Conservation (phyloP, 2,113 vertebrate species). For the Lates calcarifer region DNA sequence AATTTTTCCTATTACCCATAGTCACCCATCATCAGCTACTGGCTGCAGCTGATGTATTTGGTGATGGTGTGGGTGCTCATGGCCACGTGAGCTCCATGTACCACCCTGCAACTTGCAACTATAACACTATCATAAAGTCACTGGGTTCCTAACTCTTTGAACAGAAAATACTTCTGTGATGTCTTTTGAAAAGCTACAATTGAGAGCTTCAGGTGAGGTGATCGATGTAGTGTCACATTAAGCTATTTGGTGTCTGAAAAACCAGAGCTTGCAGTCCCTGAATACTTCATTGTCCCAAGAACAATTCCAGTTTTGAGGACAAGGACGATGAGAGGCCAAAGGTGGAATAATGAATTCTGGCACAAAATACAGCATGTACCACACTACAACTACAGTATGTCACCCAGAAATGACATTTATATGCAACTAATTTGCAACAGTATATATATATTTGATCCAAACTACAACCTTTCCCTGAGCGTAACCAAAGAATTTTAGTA, state of each 20-base stretch:
- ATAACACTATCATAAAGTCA: background rate
- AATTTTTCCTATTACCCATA: background rate
- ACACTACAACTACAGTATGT: background rate
- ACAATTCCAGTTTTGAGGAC: too few relatives aligned
- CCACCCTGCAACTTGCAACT: background rate
- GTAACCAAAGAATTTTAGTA: background rate
- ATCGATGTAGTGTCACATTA: background rate
- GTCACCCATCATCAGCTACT: background rate
- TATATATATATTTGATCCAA: background rate
- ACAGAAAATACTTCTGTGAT: background rate
- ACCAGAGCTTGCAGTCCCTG: too few relatives aligned
- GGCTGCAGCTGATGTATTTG: background rate
- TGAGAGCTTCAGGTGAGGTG: background rate
- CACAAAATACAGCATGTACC: background rate
- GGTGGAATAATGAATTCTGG: background rate
- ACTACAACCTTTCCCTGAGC: background rate
- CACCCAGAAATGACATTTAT: background rate
- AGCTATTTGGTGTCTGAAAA: too few relatives aligned
- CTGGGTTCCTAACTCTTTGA: background rate
- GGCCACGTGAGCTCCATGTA: background rate
- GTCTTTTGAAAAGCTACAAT: background rate
- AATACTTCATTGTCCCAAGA: background rate
- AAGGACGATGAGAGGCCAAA: background rate
- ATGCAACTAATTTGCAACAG: background rate
- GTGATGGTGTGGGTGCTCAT: background rate